These are phyloP conservation scores for Cyanistes caeruleus DNA, from an alignment of 2,113 vertebrate species.

Conservation along the genomic window DNA sequence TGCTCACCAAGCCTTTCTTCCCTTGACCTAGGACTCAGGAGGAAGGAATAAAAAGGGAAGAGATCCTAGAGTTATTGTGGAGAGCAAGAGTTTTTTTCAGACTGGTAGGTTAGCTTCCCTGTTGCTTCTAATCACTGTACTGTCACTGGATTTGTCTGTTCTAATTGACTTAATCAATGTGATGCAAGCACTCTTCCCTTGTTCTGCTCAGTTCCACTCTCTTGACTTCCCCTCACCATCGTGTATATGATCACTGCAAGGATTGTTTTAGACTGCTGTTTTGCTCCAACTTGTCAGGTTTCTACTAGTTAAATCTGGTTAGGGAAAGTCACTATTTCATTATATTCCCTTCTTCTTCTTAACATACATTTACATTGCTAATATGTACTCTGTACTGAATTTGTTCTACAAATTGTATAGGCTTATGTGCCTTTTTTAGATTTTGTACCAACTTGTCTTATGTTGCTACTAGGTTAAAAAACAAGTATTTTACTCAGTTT, in stretches of 20 bases:
- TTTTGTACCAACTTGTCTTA: background rate
- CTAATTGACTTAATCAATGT: accelerated
- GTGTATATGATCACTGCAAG: background rate
- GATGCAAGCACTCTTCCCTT: background rate
- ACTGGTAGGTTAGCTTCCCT: background rate
- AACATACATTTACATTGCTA: background rate
- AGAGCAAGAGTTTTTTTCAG: background rate
- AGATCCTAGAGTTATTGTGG: background rate
- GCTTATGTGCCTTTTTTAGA: background rate
- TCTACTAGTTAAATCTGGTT: background rate
- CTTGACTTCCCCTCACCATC: background rate
- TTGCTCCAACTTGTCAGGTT: background rate
- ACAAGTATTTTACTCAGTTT: background rate
- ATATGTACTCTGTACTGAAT: background rate
- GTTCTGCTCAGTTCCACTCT: background rate
- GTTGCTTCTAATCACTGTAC: background rate
- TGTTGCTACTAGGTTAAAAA: background rate
- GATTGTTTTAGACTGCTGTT: background rate
- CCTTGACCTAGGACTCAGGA: background rate
- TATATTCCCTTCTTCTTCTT: background rate
- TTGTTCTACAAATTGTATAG: background rate
- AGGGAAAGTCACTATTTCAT: background rate
- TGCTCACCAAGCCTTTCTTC: background rate
- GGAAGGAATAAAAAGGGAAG: background rate
- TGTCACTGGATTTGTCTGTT: background rate